Evolutionary conservation across 2,113 vertebrate genomes (phyloP).

Genomic region (Ctenodactylus gundi): DNA sequence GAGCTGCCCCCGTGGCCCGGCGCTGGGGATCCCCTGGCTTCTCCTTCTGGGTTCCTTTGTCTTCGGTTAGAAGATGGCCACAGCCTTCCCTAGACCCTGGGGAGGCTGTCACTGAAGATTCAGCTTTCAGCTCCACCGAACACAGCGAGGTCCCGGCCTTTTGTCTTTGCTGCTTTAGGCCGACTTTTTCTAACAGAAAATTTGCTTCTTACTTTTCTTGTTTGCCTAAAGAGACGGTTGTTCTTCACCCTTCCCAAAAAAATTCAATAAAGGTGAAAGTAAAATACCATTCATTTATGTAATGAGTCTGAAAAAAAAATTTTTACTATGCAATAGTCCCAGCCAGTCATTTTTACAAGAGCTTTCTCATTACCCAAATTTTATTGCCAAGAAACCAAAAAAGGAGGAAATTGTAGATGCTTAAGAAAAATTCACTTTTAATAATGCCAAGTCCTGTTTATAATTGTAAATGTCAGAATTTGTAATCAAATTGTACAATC

Average conservation of each 20-base stretch:
- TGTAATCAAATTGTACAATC: slow-evolving; percentile 47
- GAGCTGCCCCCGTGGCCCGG: too few relatives aligned
- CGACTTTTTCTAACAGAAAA: not conserved
- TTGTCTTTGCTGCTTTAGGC: not conserved
- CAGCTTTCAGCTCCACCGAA: fast-evolving
- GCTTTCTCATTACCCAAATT: slow-evolving; percentile 63
- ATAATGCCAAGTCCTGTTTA: slow-evolving; percentile 49
- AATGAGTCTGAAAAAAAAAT: slow-evolving; percentile 63
- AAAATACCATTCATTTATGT: slow-evolving; percentile 70
- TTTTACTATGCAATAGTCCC: slow-evolving; percentile 63
- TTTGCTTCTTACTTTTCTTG: not conserved
- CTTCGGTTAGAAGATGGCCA: fast-evolving
- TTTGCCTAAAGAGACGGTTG: slow-evolving; percentile 33
- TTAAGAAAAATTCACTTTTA: slow-evolving; percentile 63
- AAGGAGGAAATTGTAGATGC: slow-evolving; percentile 45
- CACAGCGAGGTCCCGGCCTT: not conserved
- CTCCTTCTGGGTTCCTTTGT: fast-evolving
- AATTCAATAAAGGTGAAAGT: slow-evolving; percentile 24
- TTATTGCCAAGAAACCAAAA: slow-evolving; percentile 59
- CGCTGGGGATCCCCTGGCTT: fast-evolving
- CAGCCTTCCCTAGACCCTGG: fast-evolving
- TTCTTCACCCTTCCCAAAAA: not conserved
- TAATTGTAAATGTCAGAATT: slow-evolving; percentile 49
- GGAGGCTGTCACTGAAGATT: fast-evolving
- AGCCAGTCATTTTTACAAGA: slow-evolving; percentile 65